These are phyloP conservation scores for Melanostigma gelatinosum DNA, from an alignment of 2,113 vertebrate genomes.

Conservation along the genomic window DNA sequence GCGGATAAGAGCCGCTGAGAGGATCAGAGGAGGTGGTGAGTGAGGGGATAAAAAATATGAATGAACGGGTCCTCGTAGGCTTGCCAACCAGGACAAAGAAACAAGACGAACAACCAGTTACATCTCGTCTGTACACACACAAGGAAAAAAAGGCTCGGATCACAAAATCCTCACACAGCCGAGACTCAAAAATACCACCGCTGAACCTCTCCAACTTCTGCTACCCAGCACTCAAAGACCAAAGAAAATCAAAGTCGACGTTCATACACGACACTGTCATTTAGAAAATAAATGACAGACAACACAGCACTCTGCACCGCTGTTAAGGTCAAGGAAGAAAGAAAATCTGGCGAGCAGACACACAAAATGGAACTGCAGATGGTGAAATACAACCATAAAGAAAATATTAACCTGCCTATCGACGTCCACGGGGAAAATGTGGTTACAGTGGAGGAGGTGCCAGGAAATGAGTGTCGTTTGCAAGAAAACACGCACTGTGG, in stretches of 20 bases:
- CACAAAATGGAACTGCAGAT: conserved; percentile 30
- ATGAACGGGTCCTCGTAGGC: conserved; percentile 19
- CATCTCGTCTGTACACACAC: conserved; percentile 1
- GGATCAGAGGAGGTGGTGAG: conserved; percentile 18
- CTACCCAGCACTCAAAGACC: conserved; percentile 64
- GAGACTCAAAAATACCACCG: conserved; percentile 42
- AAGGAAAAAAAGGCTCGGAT: neutral
- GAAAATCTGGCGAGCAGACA: conserved; percentile 27
- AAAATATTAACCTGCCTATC: conserved; percentile 38
- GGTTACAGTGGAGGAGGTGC: conserved; percentile 46
- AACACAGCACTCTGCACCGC: conserved; percentile 15
- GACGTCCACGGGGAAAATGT: conserved; percentile 19
- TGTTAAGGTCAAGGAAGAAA: neutral
- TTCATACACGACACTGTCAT: conserved; percentile 40
- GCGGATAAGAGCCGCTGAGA: conserved; percentile 2
- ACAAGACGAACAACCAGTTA: conserved; percentile 2
- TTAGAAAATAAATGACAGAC: conserved; percentile 56
- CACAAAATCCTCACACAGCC: conserved; percentile 27
- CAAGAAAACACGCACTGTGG: conserved; percentile 17
- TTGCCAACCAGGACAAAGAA: conserved; percentile 61
- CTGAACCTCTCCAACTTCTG: conserved; percentile 28
- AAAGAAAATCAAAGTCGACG: conserved; percentile 60
- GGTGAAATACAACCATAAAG: conserved; percentile 36
- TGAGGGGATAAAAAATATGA: conserved; percentile 47
- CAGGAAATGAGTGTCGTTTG: conserved; percentile 31